Evolutionary conservation across 2,113 vertebrate species (phyloP).

Genomic region (Takifugu bimaculatus): DNA sequence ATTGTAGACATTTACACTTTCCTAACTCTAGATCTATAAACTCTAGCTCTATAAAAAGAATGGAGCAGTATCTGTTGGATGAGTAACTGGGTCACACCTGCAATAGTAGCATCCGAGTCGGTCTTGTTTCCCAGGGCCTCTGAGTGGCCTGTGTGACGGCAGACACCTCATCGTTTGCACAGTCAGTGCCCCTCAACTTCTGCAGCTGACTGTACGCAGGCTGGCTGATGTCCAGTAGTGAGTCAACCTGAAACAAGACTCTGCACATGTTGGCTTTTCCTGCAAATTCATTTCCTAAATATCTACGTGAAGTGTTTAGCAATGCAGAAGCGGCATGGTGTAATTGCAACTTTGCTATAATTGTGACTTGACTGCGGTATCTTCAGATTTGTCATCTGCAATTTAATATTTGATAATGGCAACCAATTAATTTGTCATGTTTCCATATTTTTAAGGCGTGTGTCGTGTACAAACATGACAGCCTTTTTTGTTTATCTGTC

Average conservation of each 20-base stretch:
- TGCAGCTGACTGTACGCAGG: slow-evolving; percentile 90
- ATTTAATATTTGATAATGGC: no score
- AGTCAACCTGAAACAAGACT: slow-evolving; percentile 74
- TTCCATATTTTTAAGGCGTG: no score
- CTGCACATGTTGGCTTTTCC: background rate
- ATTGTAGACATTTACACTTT: background rate
- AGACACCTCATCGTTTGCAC: slow-evolving; percentile 84
- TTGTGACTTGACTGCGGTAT: background rate
- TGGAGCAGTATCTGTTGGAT: background rate
- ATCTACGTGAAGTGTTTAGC: background rate
- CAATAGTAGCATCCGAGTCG: slow-evolving; percentile 87
- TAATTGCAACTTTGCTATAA: background rate
- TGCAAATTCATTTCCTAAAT: background rate
- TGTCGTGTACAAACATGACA: no score
- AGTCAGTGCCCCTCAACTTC: slow-evolving; percentile 80
- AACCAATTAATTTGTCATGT: no score
- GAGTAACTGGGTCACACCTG: slow-evolving; percentile 65
- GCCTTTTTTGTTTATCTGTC: no score
- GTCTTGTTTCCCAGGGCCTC: slow-evolving; percentile 86
- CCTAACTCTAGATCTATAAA: background rate
- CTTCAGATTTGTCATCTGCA: background rate
- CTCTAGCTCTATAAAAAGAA: background rate
- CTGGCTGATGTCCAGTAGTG: slow-evolving; percentile 88
- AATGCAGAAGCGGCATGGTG: background rate
- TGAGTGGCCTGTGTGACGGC: slow-evolving; percentile 78